A percentile compares a stretch with the other conserved stretches of the same genome.
These are phyloP conservation scores for Leptothorax acervorum DNA, from an alignment of 2,888 invertebrate species.

Conservation along the genomic window DNA sequence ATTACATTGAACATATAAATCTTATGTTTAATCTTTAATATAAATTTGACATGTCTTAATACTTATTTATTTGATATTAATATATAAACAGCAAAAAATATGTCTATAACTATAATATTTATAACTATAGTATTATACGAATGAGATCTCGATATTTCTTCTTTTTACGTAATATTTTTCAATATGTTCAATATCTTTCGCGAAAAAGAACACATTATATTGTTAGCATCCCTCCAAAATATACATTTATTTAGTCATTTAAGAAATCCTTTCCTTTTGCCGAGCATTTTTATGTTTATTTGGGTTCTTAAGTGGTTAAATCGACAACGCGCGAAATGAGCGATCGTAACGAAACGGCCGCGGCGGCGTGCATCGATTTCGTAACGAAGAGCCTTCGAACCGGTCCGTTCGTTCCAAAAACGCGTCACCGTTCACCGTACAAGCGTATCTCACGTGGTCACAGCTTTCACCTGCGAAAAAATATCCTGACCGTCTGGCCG, in stretches of 20 bases:
- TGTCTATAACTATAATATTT: not conserved
- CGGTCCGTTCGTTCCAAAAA: constrained; percentile 77
- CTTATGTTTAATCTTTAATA: not conserved
- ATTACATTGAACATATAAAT: not conserved
- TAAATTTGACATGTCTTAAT: constrained; percentile 1
- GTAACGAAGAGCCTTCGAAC: constrained; percentile 74
- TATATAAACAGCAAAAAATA: not conserved
- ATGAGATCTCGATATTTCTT: not conserved
- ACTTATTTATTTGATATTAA: not conserved
- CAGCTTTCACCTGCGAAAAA: constrained; percentile 72
- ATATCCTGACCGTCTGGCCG: constrained; percentile 47
- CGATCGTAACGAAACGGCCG: constrained; percentile 54
- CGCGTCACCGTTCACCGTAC: constrained; percentile 67
- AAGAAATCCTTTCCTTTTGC: constrained; percentile 16
- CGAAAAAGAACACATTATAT: not conserved
- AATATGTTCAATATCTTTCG: not conserved
- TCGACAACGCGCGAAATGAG: constrained; percentile 43
- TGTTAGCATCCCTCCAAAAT: not conserved
- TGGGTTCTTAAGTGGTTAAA: constrained; percentile 13
- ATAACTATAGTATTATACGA: not conserved
- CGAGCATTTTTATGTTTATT: constrained; percentile 20
- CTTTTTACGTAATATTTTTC: not conserved
- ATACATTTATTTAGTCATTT: not conserved
- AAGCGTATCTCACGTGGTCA: constrained; percentile 58
- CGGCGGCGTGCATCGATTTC: constrained; percentile 67